Evolutionary conservation across 2,888 invertebrate genomes (phyloP), one percentile per base, ranked within the genome.

Genomic region (Cenopis cana): DNA sequence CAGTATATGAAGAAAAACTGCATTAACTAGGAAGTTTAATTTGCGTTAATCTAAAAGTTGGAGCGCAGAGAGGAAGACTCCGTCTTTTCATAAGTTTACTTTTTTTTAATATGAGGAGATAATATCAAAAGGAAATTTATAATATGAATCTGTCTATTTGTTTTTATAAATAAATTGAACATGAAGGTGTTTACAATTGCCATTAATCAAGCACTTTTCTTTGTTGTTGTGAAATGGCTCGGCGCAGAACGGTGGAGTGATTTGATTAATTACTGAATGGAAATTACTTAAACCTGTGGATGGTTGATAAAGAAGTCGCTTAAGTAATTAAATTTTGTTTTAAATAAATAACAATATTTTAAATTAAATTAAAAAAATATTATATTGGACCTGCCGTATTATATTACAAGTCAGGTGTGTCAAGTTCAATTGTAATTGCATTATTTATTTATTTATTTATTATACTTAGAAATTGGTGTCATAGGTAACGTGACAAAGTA

Each of bases 191-290:
- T 46, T n/a, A 46, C n/a, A 46, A 46, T 8, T 29, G 11, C 14
- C n/a, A 29, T 55, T 29, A 29, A 29, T 55, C 29, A 29, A 55
- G n/a, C 55, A 14, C 59, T 60, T 49, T 61, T 49, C 61, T 17
- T 61, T 49, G 17, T 49, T 20, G 18, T 33, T 11, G 17, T 29
- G 12, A 61, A 61, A 61, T 61, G 46, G 46, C 46, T 46, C 46
- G 61, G 61, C 24, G 49, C 50, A 17, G n/a, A 29, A 24, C 17
- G 5, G 33, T 12, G n/a, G 29, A 61, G 14, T 49, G 41, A n/a
- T 46, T 46, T 61, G 61, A 61, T 61, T 61, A 61, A 61, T 61
- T 50, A 18, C 49, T 14, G 41, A 20, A 33, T 33, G 46, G 24
- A 29, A 61, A 61, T 61, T 61, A 61, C 33, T n/a, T 46, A 17